phyloP scores from a whole-genome alignment of 2,113 vertebrate species.

The Plectropomus leopardus region DNA sequence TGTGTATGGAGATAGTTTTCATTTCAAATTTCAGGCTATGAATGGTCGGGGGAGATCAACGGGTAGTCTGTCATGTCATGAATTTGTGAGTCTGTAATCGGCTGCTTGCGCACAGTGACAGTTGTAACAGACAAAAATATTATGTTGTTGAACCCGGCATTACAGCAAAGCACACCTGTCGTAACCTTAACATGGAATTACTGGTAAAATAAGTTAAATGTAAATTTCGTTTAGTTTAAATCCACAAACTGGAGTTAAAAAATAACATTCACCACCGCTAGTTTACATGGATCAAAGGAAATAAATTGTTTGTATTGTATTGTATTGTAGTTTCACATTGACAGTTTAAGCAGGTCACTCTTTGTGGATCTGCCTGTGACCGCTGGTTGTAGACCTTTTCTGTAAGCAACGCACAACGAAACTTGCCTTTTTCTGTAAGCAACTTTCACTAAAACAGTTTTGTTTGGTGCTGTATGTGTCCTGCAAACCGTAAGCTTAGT shows the following conservation, averaged over 20 bases:
- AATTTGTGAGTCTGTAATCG: no score
- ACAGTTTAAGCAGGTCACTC: not conserved
- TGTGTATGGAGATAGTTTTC: no score
- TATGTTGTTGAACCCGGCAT: no score
- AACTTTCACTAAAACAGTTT: slow-evolving; percentile 28
- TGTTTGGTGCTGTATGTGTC: slow-evolving; percentile 16
- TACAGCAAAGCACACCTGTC: no score
- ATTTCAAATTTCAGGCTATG: no score
- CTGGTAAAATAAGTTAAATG: not conserved
- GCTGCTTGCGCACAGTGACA: no score
- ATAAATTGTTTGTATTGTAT: not conserved
- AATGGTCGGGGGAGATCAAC: no score
- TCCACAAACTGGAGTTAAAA: not conserved
- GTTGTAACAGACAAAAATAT: no score
- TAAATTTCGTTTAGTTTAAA: not conserved
- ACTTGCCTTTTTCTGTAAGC: slow-evolving; percentile 5
- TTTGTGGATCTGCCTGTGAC: not conserved
- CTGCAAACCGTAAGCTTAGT: slow-evolving; percentile 38
- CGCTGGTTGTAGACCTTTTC: not conserved
- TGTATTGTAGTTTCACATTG: not conserved
- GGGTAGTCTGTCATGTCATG: no score
- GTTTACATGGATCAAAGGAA: not conserved
- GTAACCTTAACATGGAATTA: no score
- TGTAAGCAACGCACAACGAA: not conserved
- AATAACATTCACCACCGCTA: not conserved